Conservation (phyloP, 2,797 vertebrate genomes). For the Echiichthys vipera region DNA sequence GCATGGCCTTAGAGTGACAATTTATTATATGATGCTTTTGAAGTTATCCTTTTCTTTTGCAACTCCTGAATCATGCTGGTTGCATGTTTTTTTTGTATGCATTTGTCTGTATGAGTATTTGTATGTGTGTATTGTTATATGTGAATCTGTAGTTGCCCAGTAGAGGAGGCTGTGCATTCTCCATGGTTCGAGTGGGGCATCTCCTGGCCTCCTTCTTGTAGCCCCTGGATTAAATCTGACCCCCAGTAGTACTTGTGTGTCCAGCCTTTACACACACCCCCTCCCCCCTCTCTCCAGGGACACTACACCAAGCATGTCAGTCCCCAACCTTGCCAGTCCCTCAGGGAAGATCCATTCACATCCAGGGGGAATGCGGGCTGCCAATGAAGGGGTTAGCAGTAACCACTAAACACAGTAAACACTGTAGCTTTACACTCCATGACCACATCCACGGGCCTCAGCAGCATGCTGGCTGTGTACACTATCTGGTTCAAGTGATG, state of each 20-base stretch:
- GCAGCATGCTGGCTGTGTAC: conserved; percentile 61
- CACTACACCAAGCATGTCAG: conserved; percentile 23
- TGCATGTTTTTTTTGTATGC: not conserved
- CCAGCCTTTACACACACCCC: conserved; percentile 14
- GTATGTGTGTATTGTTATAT: conserved; percentile 4
- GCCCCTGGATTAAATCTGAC: conserved; percentile 48
- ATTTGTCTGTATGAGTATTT: not conserved
- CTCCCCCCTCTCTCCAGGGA: conserved; percentile 36
- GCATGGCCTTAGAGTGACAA: not conserved
- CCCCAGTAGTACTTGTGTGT: conserved; percentile 30
- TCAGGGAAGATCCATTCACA: conserved; percentile 54
- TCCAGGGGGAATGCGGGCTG: conserved; percentile 42
- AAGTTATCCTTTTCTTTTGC: not conserved
- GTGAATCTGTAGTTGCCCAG: conserved; percentile 38
- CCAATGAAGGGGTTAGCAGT: conserved; percentile 46
- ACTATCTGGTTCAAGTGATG: conserved; percentile 85
- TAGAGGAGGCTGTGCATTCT: conserved; percentile 55
- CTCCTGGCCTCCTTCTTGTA: conserved; percentile 38
- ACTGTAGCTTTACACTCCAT: conserved; percentile 42
- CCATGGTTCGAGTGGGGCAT: not conserved
- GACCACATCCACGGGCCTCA: conserved; percentile 57
- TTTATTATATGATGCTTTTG: not conserved
- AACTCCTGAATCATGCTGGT: not conserved
- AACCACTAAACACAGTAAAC: conserved; percentile 50
- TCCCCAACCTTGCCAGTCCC: conserved; percentile 43